phyloP scores from a whole-genome alignment of 2,797 vertebrate genomes.

The Muscicapa striata region DNA sequence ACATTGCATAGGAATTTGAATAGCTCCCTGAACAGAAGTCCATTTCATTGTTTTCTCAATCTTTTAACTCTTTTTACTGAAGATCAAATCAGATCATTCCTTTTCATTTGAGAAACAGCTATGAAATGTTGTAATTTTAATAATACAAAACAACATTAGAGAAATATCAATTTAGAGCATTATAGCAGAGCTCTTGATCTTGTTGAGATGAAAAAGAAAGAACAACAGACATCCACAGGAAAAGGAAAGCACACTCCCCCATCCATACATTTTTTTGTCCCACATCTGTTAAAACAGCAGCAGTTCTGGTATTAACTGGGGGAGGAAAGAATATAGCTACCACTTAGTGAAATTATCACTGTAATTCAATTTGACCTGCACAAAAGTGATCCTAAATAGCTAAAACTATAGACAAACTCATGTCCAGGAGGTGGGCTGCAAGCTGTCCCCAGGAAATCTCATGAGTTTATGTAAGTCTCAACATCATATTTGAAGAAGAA shows the following conservation, averaged over 20 bases:
- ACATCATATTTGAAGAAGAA: neutral
- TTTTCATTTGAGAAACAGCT: slow-evolving; percentile 18
- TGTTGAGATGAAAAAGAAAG: neutral
- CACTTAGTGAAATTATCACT: neutral
- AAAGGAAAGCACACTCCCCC: neutral
- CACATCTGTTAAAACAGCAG: neutral
- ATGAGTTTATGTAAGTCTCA: neutral
- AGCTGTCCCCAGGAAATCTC: neutral
- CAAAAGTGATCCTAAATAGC: neutral
- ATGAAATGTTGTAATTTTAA: slow-evolving; percentile 19
- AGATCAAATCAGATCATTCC: neutral
- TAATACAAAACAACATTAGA: neutral
- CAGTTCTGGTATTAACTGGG: neutral
- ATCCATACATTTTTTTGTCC: neutral
- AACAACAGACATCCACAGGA: neutral
- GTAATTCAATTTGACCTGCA: neutral
- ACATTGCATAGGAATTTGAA: slow-evolving; percentile 31
- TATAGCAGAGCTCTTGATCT: neutral
- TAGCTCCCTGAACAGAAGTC: slow-evolving; percentile 22
- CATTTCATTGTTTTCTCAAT: slow-evolving; percentile 22
- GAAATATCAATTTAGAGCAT: slow-evolving; percentile 4
- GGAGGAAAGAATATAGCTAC: neutral
- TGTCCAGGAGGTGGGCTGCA: neutral
- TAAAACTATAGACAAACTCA: neutral
- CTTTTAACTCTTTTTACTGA: slow-evolving; percentile 36